Conservation (phyloP, 2,113 vertebrate genomes). For the Tyrannus savana region DNA sequence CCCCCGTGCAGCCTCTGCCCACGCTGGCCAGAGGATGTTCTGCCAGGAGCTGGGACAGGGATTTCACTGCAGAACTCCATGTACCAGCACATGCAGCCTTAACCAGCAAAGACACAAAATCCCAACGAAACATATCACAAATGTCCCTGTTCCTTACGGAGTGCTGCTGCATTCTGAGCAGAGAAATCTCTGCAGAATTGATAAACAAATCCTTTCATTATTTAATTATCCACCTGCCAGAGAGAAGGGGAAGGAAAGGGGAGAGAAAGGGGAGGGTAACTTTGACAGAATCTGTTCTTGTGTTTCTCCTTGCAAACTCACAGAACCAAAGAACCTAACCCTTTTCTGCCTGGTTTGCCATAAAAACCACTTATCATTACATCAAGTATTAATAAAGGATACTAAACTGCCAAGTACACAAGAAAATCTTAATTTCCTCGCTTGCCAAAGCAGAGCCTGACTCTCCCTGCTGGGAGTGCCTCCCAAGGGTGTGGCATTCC, state of each 20-base stretch:
- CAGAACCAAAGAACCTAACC: background rate
- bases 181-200: background rate
- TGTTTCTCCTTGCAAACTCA: background rate
- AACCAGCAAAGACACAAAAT: conserved; percentile 19
- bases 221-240: background rate
- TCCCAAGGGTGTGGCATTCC: background rate
- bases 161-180: background rate
- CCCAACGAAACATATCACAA: conserved; percentile 25
- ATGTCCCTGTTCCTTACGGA: background rate
- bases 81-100: conserved; percentile 36
- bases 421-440: background rate
- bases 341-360: background rate
- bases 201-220: background rate
- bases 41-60: conserved; percentile 21
- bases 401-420: background rate
- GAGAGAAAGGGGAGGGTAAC: background rate
- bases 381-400: background rate
- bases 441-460: background rate
- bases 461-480: background rate
- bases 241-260: background rate
- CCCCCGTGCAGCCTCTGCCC: background rate
- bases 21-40: background rate
- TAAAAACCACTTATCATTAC: background rate
- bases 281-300: background rate
- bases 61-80: conserved; percentile 20